A percentile compares a stretch with the other conserved stretches of the same genome.
phyloP scores from a whole-genome alignment of 2,113 vertebrate genomes.

The Drymodes brunneopygia region DNA sequence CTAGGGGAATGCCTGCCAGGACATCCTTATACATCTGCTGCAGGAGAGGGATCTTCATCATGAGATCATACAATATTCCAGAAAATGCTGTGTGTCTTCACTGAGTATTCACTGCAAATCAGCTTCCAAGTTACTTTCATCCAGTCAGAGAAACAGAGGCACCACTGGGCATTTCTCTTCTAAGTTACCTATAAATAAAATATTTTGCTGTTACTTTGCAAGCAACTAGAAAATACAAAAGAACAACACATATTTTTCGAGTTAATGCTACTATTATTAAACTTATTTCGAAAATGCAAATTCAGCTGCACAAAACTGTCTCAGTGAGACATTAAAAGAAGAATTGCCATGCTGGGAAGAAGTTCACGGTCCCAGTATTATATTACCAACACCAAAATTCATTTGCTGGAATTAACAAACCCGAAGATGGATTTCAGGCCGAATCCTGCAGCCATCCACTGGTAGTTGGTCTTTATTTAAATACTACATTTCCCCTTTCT shows the following conservation, averaged over 20 bases:
- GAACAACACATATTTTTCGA: background rate
- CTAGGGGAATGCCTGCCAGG: conserved; percentile 50
- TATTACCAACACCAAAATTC: background rate
- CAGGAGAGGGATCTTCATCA: conserved; percentile 64
- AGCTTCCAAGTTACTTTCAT: background rate
- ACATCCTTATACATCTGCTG: conserved; percentile 70
- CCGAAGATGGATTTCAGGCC: background rate
- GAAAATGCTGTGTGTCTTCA: background rate
- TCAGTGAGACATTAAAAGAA: background rate
- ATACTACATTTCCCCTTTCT: background rate
- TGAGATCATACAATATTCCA: background rate
- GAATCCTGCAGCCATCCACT: background rate
- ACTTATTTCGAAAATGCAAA: background rate
- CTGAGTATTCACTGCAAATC: background rate
- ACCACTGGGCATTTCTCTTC: background rate
- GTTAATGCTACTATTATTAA: background rate
- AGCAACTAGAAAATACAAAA: background rate
- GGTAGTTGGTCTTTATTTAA: background rate
- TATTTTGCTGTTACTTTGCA: background rate
- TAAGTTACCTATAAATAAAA: background rate
- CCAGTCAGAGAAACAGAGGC: background rate
- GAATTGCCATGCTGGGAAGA: background rate
- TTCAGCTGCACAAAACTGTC: background rate
- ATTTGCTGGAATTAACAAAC: background rate
- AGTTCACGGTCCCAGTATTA: background rate